These are phyloP conservation scores for Druon quercuslanigerum DNA, from an alignment of 1,140 invertebrate species.

Conservation along the genomic window DNA sequence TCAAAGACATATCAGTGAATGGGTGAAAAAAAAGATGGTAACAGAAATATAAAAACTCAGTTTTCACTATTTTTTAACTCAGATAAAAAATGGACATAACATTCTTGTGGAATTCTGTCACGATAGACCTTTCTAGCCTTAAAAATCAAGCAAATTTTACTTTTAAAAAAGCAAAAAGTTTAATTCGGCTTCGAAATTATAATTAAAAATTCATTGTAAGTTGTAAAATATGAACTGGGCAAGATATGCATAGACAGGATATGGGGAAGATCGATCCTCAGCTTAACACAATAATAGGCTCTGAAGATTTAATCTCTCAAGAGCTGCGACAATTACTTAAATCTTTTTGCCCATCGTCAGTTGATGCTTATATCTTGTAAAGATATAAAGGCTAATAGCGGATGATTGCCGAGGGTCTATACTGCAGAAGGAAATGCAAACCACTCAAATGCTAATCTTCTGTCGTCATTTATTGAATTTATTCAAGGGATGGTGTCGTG, in stretches of 20 bases:
- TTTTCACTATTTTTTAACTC: too few species aligned
- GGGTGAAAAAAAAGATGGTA: too few species aligned
- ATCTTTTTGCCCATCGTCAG: slow-evolving; percentile 11
- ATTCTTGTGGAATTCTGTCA: too few species aligned
- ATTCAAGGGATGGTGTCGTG: slow-evolving; percentile 16
- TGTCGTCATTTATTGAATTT: neutral
- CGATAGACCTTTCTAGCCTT: too few species aligned
- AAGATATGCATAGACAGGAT: neutral
- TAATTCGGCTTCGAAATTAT: too few species aligned
- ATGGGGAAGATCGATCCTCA: slow-evolving; percentile 17
- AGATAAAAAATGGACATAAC: too few species aligned
- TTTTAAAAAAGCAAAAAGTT: too few species aligned
- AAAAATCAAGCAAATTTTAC: too few species aligned
- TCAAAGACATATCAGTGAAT: too few species aligned
- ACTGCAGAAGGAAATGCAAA: slow-evolving; percentile 26
- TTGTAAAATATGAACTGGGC: neutral
- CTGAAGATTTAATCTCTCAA: neutral
- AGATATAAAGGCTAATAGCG: neutral
- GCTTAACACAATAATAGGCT: slow-evolving; percentile 9
- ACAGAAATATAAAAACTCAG: too few species aligned
- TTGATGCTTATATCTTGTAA: slow-evolving; percentile 3
- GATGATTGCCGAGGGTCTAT: neutral
- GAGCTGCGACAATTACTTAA: slow-evolving; percentile 16
- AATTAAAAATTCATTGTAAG: too few species aligned
- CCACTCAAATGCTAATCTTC: slow-evolving; percentile 9